A percentile compares a stretch with the other conserved stretches of the same genome.
These are phyloP conservation scores for Cryptus viduatorius DNA, from an alignment of 2,888 invertebrate species.

Conservation along the genomic window DNA sequence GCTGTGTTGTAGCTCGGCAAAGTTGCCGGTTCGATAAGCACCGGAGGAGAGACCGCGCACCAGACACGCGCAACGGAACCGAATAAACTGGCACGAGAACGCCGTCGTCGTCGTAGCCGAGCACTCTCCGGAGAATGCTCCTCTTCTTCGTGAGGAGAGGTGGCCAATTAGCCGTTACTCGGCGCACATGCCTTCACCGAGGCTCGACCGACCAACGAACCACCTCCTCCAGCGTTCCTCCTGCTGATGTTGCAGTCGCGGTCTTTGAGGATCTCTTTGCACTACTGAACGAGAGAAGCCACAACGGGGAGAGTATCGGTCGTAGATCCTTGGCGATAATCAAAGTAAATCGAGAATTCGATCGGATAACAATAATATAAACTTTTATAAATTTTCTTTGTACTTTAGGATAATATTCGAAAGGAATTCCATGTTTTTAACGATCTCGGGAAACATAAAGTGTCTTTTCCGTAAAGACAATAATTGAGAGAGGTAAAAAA, in stretches of 20 bases:
- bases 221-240: constrained; percentile 60
- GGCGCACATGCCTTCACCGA: constrained; percentile 71
- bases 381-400: background rate
- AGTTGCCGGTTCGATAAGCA: constrained; percentile 65
- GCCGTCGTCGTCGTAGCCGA: constrained; percentile 60
- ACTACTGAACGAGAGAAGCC: constrained; percentile 18
- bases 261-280: constrained; percentile 16
- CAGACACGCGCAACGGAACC: constrained; percentile 66
- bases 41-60: constrained; percentile 55
- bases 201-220: constrained; percentile 61
- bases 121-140: constrained; percentile 69
- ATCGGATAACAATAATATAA: background rate
- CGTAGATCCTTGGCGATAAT: constrained; percentile 3
- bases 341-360: constrained; percentile 3
- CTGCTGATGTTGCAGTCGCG: constrained; percentile 19
- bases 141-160: constrained; percentile 79
- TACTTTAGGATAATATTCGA: background rate
- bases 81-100: constrained; percentile 66
- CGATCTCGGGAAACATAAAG: background rate
- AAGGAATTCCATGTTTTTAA: background rate
- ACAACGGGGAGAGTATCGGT: background rate
- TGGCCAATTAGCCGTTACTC: constrained; percentile 84
- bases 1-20: background rate
- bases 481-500: background rate
- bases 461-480: background rate